phyloP scores from a whole-genome alignment of 2,113 vertebrate genomes.

The Reinhardtius hippoglossoides region DNA sequence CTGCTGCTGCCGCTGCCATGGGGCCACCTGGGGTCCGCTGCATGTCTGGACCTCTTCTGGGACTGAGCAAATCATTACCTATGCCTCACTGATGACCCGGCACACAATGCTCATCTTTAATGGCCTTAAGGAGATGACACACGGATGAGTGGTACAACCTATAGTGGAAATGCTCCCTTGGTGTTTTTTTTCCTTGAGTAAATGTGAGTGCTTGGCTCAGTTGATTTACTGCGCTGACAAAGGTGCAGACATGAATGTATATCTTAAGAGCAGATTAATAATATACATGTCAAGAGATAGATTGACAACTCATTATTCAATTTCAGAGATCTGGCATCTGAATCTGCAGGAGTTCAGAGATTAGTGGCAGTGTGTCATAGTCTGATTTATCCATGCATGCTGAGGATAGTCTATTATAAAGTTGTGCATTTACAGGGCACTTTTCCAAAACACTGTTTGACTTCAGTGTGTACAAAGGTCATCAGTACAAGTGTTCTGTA shows the following conservation, averaged over 20 bases:
- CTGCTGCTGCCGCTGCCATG: slow-evolving; percentile 15
- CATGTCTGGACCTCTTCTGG: slow-evolving; percentile 44
- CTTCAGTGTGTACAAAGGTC: slow-evolving; percentile 16
- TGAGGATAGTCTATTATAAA: not conserved
- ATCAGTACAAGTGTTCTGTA: not conserved
- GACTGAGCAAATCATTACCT: slow-evolving; percentile 37
- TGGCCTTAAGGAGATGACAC: slow-evolving; percentile 22
- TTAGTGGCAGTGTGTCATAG: no score
- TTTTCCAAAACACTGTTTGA: not conserved
- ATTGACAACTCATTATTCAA: no score
- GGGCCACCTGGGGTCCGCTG: slow-evolving; percentile 57
- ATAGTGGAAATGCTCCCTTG: not conserved
- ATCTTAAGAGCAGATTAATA: no score
- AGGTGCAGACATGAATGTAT: no score
- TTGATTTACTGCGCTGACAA: no score
- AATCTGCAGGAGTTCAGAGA: not conserved
- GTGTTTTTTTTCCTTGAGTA: not conserved
- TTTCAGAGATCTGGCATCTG: not conserved
- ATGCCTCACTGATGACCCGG: slow-evolving; percentile 34
- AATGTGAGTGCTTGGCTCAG: no score
- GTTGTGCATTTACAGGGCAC: not conserved
- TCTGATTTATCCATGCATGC: slow-evolving; percentile 2
- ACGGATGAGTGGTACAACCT: slow-evolving; percentile 15
- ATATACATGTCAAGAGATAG: not conserved
- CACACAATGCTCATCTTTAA: slow-evolving; percentile 23